Evolutionary conservation across 2,797 vertebrate species (phyloP).

Genomic region (Gallirallus australis): DNA sequence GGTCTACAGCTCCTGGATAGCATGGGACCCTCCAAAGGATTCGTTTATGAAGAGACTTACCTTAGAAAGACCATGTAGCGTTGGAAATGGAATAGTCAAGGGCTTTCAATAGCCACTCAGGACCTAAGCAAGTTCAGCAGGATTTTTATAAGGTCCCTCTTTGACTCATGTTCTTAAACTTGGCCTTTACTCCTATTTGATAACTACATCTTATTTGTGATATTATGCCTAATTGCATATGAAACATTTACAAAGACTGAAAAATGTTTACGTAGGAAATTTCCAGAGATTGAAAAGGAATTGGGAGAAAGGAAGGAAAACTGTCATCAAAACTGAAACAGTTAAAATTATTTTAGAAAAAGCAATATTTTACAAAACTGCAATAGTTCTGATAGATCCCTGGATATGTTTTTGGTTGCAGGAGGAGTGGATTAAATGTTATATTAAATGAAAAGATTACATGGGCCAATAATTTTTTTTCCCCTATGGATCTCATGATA

Average conservation of each 20-base stretch:
- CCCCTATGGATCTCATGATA: neutral
- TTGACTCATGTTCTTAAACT: neutral
- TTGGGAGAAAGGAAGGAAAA: neutral
- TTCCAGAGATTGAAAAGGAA: neutral
- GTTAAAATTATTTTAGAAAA: neutral
- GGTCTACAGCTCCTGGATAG: fast-evolving
- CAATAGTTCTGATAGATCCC: neutral
- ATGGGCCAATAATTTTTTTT: neutral
- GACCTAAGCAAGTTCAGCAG: neutral
- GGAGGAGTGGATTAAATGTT: neutral
- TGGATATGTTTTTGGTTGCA: neutral
- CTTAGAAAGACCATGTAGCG: neutral
- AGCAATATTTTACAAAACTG: neutral
- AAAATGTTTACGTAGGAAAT: neutral
- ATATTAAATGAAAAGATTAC: neutral
- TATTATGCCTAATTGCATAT: neutral
- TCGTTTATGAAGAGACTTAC: neutral
- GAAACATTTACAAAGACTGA: neutral
- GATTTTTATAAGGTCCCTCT: neutral
- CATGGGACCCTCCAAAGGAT: neutral
- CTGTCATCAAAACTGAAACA: neutral
- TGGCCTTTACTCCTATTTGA: neutral
- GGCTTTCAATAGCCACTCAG: neutral
- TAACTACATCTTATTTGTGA: neutral
- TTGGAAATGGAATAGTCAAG: neutral